Evolutionary conservation across 2,113 vertebrate genomes (phyloP), one percentile per base, ranked within the genome.

Genomic region (Corythornis madagascariensis): DNA sequence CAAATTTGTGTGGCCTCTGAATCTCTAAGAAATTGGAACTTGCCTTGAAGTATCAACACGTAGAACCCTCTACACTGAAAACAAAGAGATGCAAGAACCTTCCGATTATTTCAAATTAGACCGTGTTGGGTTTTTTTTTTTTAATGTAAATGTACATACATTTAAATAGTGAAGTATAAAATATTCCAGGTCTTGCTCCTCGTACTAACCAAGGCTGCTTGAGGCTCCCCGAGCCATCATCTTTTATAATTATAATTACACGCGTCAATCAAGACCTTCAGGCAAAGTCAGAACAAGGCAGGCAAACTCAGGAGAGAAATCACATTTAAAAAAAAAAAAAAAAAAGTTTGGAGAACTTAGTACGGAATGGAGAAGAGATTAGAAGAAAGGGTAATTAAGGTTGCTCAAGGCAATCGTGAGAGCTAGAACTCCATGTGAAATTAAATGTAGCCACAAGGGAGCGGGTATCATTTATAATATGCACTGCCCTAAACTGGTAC

Each of bases 201-300:
- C 48, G 11, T 52, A 88, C 93, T 96, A 93, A 81, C 96, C 96
- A 96, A 97, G 97, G 97, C 96, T 97, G 89, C 92, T 86, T 95
- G 94, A 97, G 93, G 95, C 94, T 97, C 96, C 97, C 97, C 22
- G 80, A 97, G 97, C 97, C 97, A 94, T 97, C 97, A 96, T 95
- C 90, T 96, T 95, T 86, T 88, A 96, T 97, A 95, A 97, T 97
- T 97, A 96, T 96, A 97, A 95, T 95, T 96, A 92, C 89, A 89
- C 82, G 92, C 96, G 97, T 97, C 97, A 98, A 95, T 97, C 97
- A 97, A 97, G 89, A 94, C 96, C 93, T 93, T 92, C 89, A 94
- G 95, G 92, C 95, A 81, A 96, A 97, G 96, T 97, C 95, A 94
- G 96, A 96, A 79, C 70, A 55, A 93, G 92, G 83, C 89, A 96